phyloP scores from a whole-genome alignment of 2,888 invertebrate genomes.

The Mythimna loreyi region DNA sequence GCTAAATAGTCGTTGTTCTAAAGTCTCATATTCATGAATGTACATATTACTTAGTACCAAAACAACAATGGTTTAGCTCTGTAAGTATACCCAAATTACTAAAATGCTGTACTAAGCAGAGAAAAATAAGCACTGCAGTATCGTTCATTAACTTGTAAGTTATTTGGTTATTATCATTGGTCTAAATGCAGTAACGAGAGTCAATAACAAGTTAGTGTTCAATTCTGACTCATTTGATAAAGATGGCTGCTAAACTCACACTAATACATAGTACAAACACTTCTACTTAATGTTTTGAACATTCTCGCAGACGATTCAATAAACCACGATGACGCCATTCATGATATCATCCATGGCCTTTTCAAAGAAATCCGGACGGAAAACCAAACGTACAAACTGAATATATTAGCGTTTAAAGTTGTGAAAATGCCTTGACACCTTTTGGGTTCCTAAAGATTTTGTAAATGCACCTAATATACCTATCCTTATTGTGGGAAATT shows the following conservation, averaged over 20 bases:
- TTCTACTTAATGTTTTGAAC: constrained; percentile 28
- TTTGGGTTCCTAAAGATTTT: neutral
- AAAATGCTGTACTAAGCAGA: neutral
- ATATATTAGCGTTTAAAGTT: constrained; percentile 14
- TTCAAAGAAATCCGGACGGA: constrained; percentile 61
- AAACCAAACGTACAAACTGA: constrained; percentile 31
- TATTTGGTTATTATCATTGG: constrained; percentile 16
- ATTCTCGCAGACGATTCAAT: constrained; percentile 50
- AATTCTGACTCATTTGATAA: constrained; percentile 45
- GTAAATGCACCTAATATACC: too few relatives aligned
- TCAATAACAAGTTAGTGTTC: constrained; percentile 34
- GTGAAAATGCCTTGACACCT: constrained; percentile 5
- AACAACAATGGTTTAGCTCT: neutral
- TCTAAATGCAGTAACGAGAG: constrained; percentile 49
- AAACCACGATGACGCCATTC: constrained; percentile 56
- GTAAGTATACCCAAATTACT: too few relatives aligned
- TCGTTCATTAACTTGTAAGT: constrained; percentile 33
- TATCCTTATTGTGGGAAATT: too few relatives aligned
- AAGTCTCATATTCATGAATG: too few relatives aligned
- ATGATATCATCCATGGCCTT: constrained; percentile 62
- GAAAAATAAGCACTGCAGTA: neutral
- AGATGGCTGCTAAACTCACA: constrained; percentile 42
- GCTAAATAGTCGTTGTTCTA: too few relatives aligned
- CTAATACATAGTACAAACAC: constrained; percentile 21
- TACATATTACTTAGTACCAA: too few relatives aligned